Conservation (phyloP, 2,888 invertebrate genomes). For the Mellilla xanthometata region DNA sequence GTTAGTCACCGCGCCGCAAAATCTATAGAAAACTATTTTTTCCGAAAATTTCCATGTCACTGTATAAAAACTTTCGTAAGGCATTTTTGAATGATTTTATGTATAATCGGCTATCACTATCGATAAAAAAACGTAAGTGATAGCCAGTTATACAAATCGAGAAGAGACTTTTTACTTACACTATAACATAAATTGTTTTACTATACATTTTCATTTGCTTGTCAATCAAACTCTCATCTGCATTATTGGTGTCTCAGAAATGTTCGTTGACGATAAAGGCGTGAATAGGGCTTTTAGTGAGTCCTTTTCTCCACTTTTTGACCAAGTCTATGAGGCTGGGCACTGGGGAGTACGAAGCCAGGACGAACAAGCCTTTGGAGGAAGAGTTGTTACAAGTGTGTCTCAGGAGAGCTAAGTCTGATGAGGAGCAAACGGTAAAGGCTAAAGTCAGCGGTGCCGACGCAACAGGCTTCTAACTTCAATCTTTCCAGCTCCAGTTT, state of each 20-base stretch:
- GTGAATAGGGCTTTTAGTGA: conserved; percentile 29
- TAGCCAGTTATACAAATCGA: no score
- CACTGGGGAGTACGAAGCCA: conserved; percentile 34
- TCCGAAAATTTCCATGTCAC: no score
- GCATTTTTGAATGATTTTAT: no score
- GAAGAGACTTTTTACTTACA: no score
- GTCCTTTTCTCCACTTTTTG: conserved; percentile 34
- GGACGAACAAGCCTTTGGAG: conserved; percentile 28
- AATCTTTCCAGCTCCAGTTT: neutral
- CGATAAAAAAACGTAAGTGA: no score
- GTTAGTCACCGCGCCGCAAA: no score
- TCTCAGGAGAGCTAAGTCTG: conserved; percentile 31
- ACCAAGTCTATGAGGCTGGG: conserved; percentile 35
- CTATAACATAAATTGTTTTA: no score
- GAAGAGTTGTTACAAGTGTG: conserved; percentile 25
- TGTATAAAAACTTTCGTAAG: no score
- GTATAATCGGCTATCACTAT: no score
- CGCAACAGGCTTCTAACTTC: neutral
- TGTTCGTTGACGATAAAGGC: conserved; percentile 29
- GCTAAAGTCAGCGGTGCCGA: neutral
- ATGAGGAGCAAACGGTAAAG: neutral
- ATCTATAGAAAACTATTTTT: no score
- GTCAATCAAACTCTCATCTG: no score
- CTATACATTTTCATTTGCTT: no score
- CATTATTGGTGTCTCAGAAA: conserved; percentile 14